Conservation (phyloP, 2,113 vertebrate species). For the Cynocephalus volans region DNA sequence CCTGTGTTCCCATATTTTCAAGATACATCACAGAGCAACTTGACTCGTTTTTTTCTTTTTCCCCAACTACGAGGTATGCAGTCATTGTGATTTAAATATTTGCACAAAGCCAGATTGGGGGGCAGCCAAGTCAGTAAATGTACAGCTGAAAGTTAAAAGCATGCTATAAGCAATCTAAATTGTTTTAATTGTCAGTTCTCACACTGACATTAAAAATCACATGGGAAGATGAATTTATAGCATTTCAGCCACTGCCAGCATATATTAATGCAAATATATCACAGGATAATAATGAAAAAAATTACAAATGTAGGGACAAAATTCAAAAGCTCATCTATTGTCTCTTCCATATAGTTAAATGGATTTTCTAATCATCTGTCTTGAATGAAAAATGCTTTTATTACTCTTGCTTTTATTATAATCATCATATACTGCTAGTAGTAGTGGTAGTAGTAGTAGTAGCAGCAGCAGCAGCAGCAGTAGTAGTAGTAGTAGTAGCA, state of each 20-base stretch:
- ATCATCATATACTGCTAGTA: constrained; percentile 29
- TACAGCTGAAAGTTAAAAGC: constrained; percentile 85
- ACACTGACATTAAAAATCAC: not conserved
- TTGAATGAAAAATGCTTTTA: constrained; percentile 66
- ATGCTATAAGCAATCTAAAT: constrained; percentile 80
- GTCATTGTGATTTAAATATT: constrained; percentile 84
- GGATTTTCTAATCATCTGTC: constrained; percentile 75
- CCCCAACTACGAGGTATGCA: constrained; percentile 50
- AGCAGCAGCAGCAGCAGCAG: too few relatives aligned
- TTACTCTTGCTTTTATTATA: constrained; percentile 39
- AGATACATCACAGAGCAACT: not conserved
- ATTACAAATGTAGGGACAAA: not conserved
- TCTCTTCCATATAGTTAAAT: not conserved
- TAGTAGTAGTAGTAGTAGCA: too few relatives aligned
- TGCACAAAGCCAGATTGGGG: constrained; percentile 79
- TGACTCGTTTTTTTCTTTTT: not conserved
- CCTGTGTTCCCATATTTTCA: not conserved
- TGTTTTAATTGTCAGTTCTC: constrained; percentile 66
- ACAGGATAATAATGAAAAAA: not conserved
- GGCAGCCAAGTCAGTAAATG: constrained; percentile 80
- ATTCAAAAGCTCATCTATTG: not conserved
- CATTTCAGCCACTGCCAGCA: not conserved
- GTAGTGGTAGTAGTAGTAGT: constrained; percentile 40
- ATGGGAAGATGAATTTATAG: not conserved
- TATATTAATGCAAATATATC: not conserved